Base-by-base conservation (phyloP, 2,113 vertebrate species). In the Pterocles orientalis region DNA sequence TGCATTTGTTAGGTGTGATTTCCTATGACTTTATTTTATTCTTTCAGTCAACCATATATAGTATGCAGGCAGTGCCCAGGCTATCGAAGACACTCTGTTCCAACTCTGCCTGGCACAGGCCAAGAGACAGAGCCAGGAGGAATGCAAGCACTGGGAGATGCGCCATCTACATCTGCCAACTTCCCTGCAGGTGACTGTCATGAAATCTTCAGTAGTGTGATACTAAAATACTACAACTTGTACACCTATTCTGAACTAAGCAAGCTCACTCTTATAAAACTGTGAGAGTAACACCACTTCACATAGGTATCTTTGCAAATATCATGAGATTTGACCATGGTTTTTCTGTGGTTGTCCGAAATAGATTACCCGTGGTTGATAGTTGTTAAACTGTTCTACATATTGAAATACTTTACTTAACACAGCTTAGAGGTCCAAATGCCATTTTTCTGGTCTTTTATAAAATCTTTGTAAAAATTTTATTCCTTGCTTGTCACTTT, bases 41-140 rank as follows among this genome's bases (percentile, higher is more conserved):
- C 91, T 94, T 97, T 64, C 97, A 98, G 98, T 94, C 99, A 99
- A 86, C 99, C 99, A 1, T 98, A 99, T 31, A 95, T 99, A 54
- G 97, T 99, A 56, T 99, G 99, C 97, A 98, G 99, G 62, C 99
- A 99, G 97, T 99, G 99, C 96, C 99, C 99, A 1, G 99, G 99
- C 43, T 99, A 98, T 97, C 97, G 97, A 68, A 98, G 97, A 71
- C 99, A 99, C 23, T 81, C 94, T 28, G 89, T 92, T 66, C 97
- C 97, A 91, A n/a, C 98, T 90, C 83, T 91, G 95, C 92, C 98
- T 98, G 97, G 98, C 96, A 78, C 98, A 14, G 97, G 94, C 72
- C 97, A 97, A 14, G 90, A 97, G 50, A 76, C 79, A 2, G 98
- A 98, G 57, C 97, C 97, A 5, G 98, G 84, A 54, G 77, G 86